Evolutionary conservation across 2,888 invertebrate species (phyloP), one percentile per base, ranked within the genome.

Genomic region (Catocala sponsa): DNA sequence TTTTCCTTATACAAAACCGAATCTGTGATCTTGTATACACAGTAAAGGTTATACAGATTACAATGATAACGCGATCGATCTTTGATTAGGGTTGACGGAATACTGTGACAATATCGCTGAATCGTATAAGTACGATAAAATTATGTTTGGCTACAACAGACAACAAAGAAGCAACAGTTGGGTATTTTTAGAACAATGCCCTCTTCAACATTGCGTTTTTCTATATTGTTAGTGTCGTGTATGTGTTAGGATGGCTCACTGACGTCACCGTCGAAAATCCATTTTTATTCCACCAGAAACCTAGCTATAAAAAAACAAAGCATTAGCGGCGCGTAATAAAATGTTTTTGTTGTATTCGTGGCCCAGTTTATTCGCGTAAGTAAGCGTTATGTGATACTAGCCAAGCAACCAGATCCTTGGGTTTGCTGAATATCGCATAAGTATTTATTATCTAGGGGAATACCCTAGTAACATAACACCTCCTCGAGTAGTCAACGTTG

Each of bases 101-200:
- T 38, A 7, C 7, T 38, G 35, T 38, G 35, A 38, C 35, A 38
- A 7, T 38, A 47, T 60, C 25, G 44, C 10, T 11, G 48, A 55
- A 53, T 63, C 52, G 54, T 55, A 55, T 55, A n/a, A n/a, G n/a
- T n/a, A 55, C 55, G 13, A 61, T 55, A 67, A 0, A 2, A 15
- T 0, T 58, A 67, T 63, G 35, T 59, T 51, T 35, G 53, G 56
- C 44, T 59, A 63, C 60, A 7, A 38, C 35, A 64, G 42, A 32
- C 47, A 33, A 50, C 59, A 52, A 64, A 60, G 64, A 61, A 48
- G 49, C 41, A 65, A 56, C 61, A 48, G 42, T 44, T 52, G 15
- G 49, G 25, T 66, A 66, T 64, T 73, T 65, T 70, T 58, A 59
- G 56, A 70, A 71, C 68, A 66, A 64, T 64, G 32, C 47, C 32